Evolutionary conservation across 2,113 vertebrate genomes (phyloP), one percentile per base, ranked within the genome.

Genomic region (Philantomba maxwellii): DNA sequence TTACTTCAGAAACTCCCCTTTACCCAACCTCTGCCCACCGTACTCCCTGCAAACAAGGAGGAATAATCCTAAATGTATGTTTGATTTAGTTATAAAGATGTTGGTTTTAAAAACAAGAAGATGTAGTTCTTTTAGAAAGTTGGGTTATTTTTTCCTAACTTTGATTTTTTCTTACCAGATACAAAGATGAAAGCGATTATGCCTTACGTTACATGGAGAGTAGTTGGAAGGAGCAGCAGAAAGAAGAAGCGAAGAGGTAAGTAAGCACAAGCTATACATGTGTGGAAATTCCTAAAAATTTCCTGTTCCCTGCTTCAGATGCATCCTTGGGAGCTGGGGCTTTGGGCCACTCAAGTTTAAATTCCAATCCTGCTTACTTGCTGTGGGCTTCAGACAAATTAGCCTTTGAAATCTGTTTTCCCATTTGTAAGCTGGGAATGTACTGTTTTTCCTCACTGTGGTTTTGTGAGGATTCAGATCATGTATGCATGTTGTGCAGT

Each of bases 121-220:
- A 13, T 82, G 12, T 19, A n/a, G 43, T 81, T 17, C 16, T 70
- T 78, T 21, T 9, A 49, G 45, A 75, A 90, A 95, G 86, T 51
- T 62, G 49, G 43, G 21, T 25, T 30, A 21, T 62, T 85, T 26
- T 58, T 96, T 96, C 94, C 84, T 62, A 75, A 96, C 53, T 19
- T 83, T 25, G 57, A 12, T 97, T 73, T 81, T 93, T 92, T 10
- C 84, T 97, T 98, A 97, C 47, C 97, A 99, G 99, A 96, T 99
- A 99, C 98, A 99, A 98, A 98, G 99, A 99, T 87, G 99, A 99
- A 98, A 99, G 99, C 92, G 99, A 99, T 97, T 99, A 99, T 98
- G 99, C 99, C 98, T 99, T 99, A 97, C 99, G 99, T 97, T 99
- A 99, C 62, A 99, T 99, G 99, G 99, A 99, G 98, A 99, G 99